A percentile compares a stretch with the other conserved stretches of the same genome.
Conservation (phyloP, 2,888 invertebrate species). For the Schizotus pectinicornis region DNA sequence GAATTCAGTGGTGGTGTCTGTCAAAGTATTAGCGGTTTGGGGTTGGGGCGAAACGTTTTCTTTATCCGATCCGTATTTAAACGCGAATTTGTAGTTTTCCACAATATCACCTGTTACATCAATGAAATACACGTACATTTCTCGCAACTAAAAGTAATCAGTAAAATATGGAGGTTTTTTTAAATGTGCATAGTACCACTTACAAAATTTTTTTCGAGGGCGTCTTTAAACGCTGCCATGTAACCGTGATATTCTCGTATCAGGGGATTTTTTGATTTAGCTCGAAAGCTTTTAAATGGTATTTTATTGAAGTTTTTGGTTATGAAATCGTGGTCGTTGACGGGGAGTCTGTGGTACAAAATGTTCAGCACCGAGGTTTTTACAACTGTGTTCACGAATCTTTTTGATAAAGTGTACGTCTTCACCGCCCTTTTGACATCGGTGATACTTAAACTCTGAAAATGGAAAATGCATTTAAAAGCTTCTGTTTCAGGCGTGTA, state of each 20-base stretch:
- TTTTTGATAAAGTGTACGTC: constrained; percentile 11
- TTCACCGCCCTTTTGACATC: constrained; percentile 8
- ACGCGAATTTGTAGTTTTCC: constrained; percentile 19
- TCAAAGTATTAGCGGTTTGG: background rate
- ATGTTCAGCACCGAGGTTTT: constrained; percentile 15
- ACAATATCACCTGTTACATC: constrained; percentile 9
- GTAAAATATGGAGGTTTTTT: background rate
- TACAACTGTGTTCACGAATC: constrained; percentile 13
- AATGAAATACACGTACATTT: constrained; percentile 11
- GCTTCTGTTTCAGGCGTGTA: no score
- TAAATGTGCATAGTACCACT: constrained; percentile 3
- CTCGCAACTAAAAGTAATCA: constrained; percentile 10
- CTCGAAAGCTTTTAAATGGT: constrained; percentile 1
- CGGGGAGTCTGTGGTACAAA: constrained; percentile 12
- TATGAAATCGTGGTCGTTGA: constrained; percentile 15
- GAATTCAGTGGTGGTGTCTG: constrained; percentile 6
- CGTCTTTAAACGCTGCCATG: constrained; percentile 17
- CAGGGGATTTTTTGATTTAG: constrained; percentile 9
- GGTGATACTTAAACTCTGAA: constrained; percentile 9
- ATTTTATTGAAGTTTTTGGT: constrained; percentile 14
- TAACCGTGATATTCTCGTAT: constrained; percentile 10
- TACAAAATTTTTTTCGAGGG: constrained; percentile 21
- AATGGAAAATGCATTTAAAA: background rate
- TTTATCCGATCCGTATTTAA: constrained; percentile 6
- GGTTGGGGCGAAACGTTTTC: background rate